phyloP scores from a whole-genome alignment of 2,113 vertebrate species.

The Pollimyrus isidori region DNA sequence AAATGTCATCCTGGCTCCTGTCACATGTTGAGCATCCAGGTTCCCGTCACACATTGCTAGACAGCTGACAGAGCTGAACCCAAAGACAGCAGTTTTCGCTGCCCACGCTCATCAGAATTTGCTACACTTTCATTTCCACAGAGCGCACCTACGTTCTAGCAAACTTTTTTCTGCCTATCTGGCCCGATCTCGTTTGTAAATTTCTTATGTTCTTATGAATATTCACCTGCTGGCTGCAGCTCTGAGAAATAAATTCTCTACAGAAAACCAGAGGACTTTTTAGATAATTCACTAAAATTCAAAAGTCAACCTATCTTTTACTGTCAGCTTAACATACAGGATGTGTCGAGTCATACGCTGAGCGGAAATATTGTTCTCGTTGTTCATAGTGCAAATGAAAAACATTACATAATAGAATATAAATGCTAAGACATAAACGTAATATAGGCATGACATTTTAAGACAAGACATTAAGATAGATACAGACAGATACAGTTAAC shows the following conservation, averaged over 20 bases:
- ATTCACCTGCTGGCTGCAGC: neutral
- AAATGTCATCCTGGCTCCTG: neutral
- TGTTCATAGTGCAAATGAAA: neutral
- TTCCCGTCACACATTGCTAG: neutral
- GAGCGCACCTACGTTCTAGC: neutral
- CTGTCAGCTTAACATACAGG: neutral
- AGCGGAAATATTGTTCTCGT: neutral
- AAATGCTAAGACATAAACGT: neutral
- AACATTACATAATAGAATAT: neutral
- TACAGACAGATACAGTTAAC: neutral
- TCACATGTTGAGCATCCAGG: neutral
- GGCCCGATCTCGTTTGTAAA: neutral
- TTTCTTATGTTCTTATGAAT: too few species aligned
- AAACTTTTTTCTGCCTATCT: neutral
- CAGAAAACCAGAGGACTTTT: neutral
- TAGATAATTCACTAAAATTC: neutral
- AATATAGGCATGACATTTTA: neutral
- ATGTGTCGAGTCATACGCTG: neutral
- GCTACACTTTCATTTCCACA: constrained; percentile 3
- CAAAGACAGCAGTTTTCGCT: neutral
- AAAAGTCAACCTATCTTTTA: neutral
- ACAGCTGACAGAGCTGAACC: neutral
- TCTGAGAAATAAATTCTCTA: neutral
- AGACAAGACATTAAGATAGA: neutral
- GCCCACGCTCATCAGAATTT: neutral